A percentile compares a stretch with the other conserved stretches of the same genome.
These are phyloP conservation scores for Trypoxylus dichotomus DNA, from an alignment of 1,140 invertebrate genomes.

Conservation along the genomic window DNA sequence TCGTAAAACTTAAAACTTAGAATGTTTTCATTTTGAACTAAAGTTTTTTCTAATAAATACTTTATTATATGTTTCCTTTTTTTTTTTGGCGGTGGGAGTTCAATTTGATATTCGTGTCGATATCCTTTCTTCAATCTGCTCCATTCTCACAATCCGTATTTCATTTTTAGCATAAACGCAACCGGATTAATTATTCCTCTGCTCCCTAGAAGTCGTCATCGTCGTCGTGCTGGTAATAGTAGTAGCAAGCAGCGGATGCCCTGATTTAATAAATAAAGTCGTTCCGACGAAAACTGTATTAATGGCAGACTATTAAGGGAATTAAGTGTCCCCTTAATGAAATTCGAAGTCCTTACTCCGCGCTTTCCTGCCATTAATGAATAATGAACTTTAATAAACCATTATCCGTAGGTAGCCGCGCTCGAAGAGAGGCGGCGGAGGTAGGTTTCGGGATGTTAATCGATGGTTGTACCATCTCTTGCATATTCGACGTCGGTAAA, in stretches of 20 bases:
- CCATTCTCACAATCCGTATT: background rate
- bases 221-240: background rate
- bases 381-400: background rate
- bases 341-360: background rate
- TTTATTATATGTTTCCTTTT: no score
- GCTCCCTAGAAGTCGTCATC: background rate
- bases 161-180: background rate
- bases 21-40: no score
- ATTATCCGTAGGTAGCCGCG: background rate
- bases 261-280: background rate
- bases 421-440: no score
- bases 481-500: background rate
- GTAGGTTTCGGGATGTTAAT: background rate
- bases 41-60: no score
- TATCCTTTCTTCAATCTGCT: no score
- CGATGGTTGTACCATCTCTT: no score
- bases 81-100: no score
- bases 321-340: background rate
- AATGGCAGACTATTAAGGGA: background rate
- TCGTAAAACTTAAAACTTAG: no score
- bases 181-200: background rate
- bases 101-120: no score
- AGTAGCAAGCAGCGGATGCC: background rate
- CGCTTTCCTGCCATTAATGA: background rate
- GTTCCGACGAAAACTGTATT: background rate